Percentiles rank a stretch among this genome's conserved stretches.
Evolutionary conservation across 2,888 invertebrate species (phyloP).

Genomic region (Eupsilia transversa): DNA sequence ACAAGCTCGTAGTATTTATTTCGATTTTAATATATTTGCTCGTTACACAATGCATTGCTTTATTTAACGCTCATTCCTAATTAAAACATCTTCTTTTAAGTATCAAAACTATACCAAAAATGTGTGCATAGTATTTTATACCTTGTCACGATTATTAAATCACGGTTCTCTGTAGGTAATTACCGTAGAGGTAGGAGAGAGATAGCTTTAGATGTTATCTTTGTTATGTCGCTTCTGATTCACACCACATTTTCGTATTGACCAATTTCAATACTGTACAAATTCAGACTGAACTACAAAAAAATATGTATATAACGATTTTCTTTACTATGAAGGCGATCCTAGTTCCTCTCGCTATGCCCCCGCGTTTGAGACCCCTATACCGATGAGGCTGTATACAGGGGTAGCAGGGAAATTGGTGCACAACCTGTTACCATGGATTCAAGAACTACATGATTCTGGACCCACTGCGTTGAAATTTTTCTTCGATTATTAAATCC

Average conservation of each 20-base stretch:
- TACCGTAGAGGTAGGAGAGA: not conserved
- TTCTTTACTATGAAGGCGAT: not conserved
- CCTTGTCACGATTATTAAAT: not conserved
- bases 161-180: not conserved
- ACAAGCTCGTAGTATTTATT: not conserved
- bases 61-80: constrained; percentile 3
- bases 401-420: too few relatives aligned
- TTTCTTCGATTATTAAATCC: too few relatives aligned
- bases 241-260: constrained; percentile 13
- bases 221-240: constrained; percentile 2
- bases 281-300: constrained; percentile 20
- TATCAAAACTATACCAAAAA: not conserved
- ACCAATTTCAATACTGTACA: constrained; percentile 15
- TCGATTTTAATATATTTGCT: not conserved
- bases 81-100: not conserved
- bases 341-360: not conserved
- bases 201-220: not conserved
- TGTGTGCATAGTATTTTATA: constrained; percentile 4
- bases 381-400: not conserved
- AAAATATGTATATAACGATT: not conserved
- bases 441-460: too few relatives aligned
- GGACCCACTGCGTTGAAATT: too few relatives aligned
- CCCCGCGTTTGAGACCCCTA: not conserved
- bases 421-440: too few relatives aligned
- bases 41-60: constrained; percentile 1